These are phyloP conservation scores for Spatula versicolor DNA, from an alignment of 2,797 vertebrate genomes.

Conservation along the genomic window DNA sequence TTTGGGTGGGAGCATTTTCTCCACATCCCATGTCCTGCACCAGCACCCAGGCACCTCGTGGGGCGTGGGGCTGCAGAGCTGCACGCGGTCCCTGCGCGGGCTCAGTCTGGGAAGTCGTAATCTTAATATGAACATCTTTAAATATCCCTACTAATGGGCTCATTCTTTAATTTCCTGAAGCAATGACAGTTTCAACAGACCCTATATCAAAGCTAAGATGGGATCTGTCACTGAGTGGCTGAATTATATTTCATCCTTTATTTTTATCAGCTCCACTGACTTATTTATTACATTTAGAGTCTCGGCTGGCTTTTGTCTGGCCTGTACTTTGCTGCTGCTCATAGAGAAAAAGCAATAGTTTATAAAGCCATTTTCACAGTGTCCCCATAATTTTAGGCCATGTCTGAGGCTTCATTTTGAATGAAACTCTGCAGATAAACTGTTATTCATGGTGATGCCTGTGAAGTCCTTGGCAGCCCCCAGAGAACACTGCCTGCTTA, in stretches of 20 bases:
- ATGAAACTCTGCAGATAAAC: conserved; percentile 61
- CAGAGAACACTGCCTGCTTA: conserved; percentile 34
- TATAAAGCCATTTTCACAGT: conserved; percentile 63
- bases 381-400: conserved; percentile 48
- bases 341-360: conserved; percentile 31
- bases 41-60: no score
- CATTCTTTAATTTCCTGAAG: conserved; percentile 75
- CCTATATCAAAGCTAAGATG: conserved; percentile 62
- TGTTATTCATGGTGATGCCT: conserved; percentile 56
- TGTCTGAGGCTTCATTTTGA: conserved; percentile 56
- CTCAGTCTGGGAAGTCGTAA: conserved; percentile 48
- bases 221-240: conserved; percentile 57
- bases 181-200: conserved; percentile 66
- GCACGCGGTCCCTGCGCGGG: background rate
- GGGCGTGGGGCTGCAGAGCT: background rate
- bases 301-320: conserved; percentile 40
- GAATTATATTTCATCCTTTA: conserved; percentile 74
- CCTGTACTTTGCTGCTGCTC: conserved; percentile 4
- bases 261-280: conserved; percentile 67
- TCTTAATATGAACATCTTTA: conserved; percentile 66
- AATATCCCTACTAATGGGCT: conserved; percentile 68
- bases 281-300: conserved; percentile 63
- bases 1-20: no score
- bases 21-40: no score
- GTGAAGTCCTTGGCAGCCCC: conserved; percentile 57